phyloP scores from a whole-genome alignment of 2,113 vertebrate genomes.

The Hippocampus barbouri region DNA sequence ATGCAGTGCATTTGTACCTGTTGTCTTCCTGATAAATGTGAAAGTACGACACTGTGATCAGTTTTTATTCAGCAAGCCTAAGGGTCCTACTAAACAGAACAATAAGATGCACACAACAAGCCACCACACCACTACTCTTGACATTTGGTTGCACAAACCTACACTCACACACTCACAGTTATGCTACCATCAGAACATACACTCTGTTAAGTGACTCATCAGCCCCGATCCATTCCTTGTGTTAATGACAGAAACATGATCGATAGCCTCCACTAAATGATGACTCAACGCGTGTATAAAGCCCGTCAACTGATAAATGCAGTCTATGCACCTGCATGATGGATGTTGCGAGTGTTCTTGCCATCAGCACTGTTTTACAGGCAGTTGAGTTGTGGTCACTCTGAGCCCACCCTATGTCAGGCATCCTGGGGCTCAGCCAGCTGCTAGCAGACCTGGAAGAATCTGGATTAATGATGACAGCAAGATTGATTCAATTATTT shows the following conservation, averaged over 20 bases:
- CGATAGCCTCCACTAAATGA: conserved; percentile 55
- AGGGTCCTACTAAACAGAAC: conserved; percentile 42
- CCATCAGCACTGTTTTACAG: conserved; percentile 60
- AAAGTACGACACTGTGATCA: neutral
- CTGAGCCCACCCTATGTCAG: conserved; percentile 43
- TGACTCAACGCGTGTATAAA: conserved; percentile 22
- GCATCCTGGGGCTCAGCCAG: conserved; percentile 51
- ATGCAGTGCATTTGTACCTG: neutral
- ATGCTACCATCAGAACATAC: conserved; percentile 3
- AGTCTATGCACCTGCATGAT: conserved; percentile 56
- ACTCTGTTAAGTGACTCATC: conserved; percentile 5
- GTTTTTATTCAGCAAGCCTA: conserved; percentile 36
- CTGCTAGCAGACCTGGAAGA: conserved; percentile 25
- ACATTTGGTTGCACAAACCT: neutral
- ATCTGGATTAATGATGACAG: conserved; percentile 24
- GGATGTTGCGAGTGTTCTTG: conserved; percentile 56
- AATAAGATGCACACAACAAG: conserved; percentile 12
- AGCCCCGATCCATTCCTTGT: conserved; percentile 48
- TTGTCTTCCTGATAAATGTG: neutral
- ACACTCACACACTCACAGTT: neutral
- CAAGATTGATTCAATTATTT: conserved; percentile 26
- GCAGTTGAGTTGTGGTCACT: conserved; percentile 43
- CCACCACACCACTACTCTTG: neutral
- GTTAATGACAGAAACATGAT: conserved; percentile 66
- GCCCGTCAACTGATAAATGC: conserved; percentile 34